Evolutionary conservation across 2,888 invertebrate species (phyloP).

Genomic region (Rotaria macrura): DNA sequence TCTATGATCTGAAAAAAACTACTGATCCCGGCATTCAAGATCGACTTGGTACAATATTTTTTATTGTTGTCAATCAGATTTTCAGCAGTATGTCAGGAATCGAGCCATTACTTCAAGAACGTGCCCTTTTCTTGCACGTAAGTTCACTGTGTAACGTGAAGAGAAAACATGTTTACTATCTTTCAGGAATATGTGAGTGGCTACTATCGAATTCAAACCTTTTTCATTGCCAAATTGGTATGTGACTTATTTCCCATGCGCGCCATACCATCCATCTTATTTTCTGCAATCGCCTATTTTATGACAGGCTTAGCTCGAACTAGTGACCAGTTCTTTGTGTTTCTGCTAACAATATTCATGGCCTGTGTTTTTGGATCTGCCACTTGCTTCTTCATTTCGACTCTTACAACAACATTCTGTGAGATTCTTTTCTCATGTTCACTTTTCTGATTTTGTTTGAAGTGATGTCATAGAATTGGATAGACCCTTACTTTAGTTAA

Average conservation of each 20-base stretch:
- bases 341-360: background rate
- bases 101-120: conserved; percentile 48
- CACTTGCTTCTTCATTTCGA: background rate
- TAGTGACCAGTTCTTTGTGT: background rate
- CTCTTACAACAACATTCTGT: background rate
- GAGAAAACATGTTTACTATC: background rate
- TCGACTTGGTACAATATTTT: conserved; percentile 48
- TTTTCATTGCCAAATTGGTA: conserved; percentile 45
- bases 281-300: conserved; percentile 44
- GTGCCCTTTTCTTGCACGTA: conserved; percentile 48
- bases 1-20: conserved; percentile 42
- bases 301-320: conserved; percentile 40
- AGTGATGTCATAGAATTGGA: too few relatives aligned
- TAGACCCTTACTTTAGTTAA: too few relatives aligned
- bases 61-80: conserved; percentile 48
- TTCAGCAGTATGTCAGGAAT: conserved; percentile 49
- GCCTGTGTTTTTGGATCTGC: background rate
- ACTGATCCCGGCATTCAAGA: conserved; percentile 45
- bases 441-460: too few relatives aligned
- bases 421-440: background rate
- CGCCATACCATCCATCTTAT: conserved; percentile 41
- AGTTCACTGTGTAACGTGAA: background rate
- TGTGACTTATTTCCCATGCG: conserved; percentile 48
- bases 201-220: conserved; percentile 46
- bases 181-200: conserved; percentile 45